Base-by-base conservation (phyloP, 2,113 vertebrate species). In the Hirundichthys speculiger region DNA sequence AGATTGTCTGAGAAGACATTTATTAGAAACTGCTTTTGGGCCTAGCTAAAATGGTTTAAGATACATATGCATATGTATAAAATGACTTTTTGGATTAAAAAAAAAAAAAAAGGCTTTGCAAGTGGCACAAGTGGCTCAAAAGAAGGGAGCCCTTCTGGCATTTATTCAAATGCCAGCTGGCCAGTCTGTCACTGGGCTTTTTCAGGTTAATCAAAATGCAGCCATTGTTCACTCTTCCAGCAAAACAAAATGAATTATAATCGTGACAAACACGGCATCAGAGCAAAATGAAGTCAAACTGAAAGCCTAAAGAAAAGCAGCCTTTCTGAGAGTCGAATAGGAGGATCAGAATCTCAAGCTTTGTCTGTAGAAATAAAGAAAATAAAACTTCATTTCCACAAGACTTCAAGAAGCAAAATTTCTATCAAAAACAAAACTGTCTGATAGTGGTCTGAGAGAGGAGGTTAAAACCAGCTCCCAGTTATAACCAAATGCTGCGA, bases 181-280 rank as follows among this genome's bases (percentile, higher is more conserved):
- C 30, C 30, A 34, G 30, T 34, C 30, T 10, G 11, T 9, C 6
- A 10, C 30, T 34, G 64, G 52, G 60, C 39, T 50, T 63, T 27
- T 25, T 59, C 39, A 60, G 30, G 56, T 64, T 51, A 58, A 50
- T 52, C 61, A 58, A 52, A 42, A 22, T 25, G 40, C 40, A 58
- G 60, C 19, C 40, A 57, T 43, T 21, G 20, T 46, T 52, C 25
- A 5, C 19, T 25, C 22, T 53, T 57, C 54, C 14, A 41, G 39
- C 6, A 46, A 48, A 55, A 55, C 5, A 45, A 65, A 57, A 38
- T 58, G 53, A 25, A 45, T 19, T 40, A 34, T 53, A 30, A 53
- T 47, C 27, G 55, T 41, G 18, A 5, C 18, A 60, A 50, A 47
- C 58, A 30, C 27, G 40, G 41, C 24, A 39, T 22, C 19, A 21